A percentile compares a stretch with the other conserved stretches of the same genome.
Conservation (phyloP, 2,113 vertebrate species). For the Brachypteracias leptosomus region DNA sequence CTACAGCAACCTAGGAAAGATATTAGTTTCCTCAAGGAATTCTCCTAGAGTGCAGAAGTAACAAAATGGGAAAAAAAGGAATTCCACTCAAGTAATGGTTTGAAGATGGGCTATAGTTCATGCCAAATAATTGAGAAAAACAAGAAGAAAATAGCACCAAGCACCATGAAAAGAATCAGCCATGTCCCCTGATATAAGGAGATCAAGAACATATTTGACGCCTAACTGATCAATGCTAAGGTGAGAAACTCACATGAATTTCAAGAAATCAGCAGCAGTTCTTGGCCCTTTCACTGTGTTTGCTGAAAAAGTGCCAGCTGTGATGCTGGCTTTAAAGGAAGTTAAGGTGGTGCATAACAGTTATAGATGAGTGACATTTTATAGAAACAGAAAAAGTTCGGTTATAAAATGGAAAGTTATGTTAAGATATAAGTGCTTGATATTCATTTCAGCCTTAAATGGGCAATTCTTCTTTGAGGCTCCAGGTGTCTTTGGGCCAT, state of each 20-base stretch:
- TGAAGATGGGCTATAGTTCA: slow-evolving; percentile 32
- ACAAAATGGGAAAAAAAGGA: slow-evolving; percentile 46
- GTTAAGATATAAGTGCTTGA: background rate
- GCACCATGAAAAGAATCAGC: background rate
- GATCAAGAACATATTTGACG: background rate
- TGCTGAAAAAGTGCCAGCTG: background rate
- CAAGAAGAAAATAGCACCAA: slow-evolving; percentile 41
- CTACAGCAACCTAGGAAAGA: slow-evolving; percentile 32
- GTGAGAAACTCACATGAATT: background rate
- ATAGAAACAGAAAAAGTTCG: background rate
- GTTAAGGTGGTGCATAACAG: background rate
- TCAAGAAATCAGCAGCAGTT: slow-evolving; percentile 12
- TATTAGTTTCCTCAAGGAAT: slow-evolving; percentile 56
- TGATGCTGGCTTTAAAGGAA: background rate
- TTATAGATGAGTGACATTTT: slow-evolving; percentile 1
- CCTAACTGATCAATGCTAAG: background rate
- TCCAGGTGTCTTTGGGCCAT: background rate
- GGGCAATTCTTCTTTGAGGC: background rate
- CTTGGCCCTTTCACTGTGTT: background rate
- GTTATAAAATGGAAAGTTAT: background rate
- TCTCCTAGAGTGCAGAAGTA: slow-evolving; percentile 27
- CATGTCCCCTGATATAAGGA: background rate
- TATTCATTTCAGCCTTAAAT: background rate
- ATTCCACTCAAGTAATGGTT: slow-evolving; percentile 47
- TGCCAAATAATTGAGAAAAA: slow-evolving; percentile 46